Evolutionary conservation across 2,113 vertebrate genomes (phyloP), one percentile per base, ranked within the genome.

Genomic region (Heteronetta atricapilla): DNA sequence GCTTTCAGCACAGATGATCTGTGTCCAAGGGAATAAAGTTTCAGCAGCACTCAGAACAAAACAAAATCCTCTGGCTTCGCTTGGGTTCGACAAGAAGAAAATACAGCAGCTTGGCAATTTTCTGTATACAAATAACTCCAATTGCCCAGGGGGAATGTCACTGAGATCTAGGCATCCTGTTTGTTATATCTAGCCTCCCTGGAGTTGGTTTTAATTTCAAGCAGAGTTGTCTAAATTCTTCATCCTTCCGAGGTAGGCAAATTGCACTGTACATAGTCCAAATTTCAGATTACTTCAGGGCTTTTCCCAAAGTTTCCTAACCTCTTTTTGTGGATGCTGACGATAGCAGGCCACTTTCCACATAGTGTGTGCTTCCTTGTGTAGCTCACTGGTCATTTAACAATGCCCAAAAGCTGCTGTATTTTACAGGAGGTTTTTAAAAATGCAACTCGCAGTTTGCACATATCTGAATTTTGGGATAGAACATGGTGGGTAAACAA

Each of bases 71-170:
- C 80, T 81, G 77, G 88, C 68, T 95, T 86, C 0, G 0, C 48
- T 50, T 52, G 31, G 0, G 0, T 86, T 78, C 70, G 1, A 60
- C 36, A 68, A 86, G 78, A 92, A 91, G 83, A 90, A 83, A 91
- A 90, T 83, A 88, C 55, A 91, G 88, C 89, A 95, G 82, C n/a
- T 70, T 95, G 93, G 91, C 92, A 94, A 88, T 86, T 91, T 93
- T 94, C 86, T 94, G 56, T 63, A 60, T 60, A 89, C 84, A 94
- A 94, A 82, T 85, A 96, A 82, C 75, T 89, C 70, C 86, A 74
- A 20, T 42, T 88, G 95, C 95, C 90, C 70, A 33, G 87, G 48
- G 81, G 94, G 78, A 88, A 93, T 80, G 89, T 93, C 90, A 95
- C 26, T 14, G 72, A 90, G 90, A 82, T 44, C 40, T 55, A 90